Percentiles rank a stretch among this genome's conserved stretches.
These are phyloP conservation scores for Drosophila eohydei DNA, from an alignment of 2,888 invertebrate species.

Conservation along the genomic window DNA sequence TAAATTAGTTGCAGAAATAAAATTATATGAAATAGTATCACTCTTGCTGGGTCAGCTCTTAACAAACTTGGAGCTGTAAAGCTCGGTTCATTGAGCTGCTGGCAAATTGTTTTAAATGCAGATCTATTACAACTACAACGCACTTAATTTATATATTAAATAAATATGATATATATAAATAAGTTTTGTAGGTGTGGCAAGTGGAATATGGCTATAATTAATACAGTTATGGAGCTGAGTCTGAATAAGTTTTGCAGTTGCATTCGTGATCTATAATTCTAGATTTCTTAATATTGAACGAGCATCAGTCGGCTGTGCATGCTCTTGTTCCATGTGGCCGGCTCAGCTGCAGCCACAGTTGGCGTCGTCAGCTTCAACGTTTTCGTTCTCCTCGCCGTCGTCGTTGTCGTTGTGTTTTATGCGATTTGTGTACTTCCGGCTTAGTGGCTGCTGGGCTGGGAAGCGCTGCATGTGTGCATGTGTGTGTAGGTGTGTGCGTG, in stretches of 20 bases:
- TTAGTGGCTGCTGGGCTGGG: constrained; percentile 47
- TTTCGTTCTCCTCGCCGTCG: constrained; percentile 8
- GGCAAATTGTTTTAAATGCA: neutral
- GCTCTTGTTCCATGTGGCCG: neutral
- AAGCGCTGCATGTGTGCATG: neutral
- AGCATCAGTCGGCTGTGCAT: neutral
- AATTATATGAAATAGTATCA: neutral
- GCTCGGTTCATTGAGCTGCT: neutral
- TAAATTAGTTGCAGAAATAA: neutral
- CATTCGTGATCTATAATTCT: neutral
- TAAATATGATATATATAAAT: neutral
- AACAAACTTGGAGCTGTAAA: neutral
- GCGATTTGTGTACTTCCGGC: constrained; percentile 78
- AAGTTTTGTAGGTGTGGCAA: neutral
- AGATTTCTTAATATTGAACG: neutral
- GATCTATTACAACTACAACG: neutral
- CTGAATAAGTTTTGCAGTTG: neutral
- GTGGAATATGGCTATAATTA: neutral
- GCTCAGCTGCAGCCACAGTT: constrained; percentile 8
- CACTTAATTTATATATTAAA: neutral
- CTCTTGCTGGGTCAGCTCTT: neutral
- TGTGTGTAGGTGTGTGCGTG: neutral
- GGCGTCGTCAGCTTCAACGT: constrained; percentile 15
- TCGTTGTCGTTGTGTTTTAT: constrained; percentile 47
- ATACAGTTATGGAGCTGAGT: neutral